Evolutionary conservation across 64 coral and sea anemone species (phyloP), one percentile per base, ranked within the genome.

Genomic region (Pachyseris speciosa): DNA sequence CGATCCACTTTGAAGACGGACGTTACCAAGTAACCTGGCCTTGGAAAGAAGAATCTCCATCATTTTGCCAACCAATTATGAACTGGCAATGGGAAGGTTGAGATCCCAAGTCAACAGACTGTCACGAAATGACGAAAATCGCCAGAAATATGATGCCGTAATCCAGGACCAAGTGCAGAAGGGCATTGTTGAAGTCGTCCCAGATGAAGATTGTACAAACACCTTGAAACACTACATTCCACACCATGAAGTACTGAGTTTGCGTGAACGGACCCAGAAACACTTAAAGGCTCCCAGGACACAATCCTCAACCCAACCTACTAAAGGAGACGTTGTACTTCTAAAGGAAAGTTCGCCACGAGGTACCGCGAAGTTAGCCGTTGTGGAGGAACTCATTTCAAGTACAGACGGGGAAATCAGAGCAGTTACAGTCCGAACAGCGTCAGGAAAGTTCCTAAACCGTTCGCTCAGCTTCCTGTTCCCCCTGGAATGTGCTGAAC

Each of bases 181-280:
- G 84, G 90, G 69, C 1, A 72, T 85, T 8, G 7, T 85, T 5
- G 81, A 92, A 85, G 61, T 29, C 9, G 80, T 77, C 4, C 26
- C 50, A 22, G 39, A 32, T 25, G 67, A 83, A 43, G 48, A 73
- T 30, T 84, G 10, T 2, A 7, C 39, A 75, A 75, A 63, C 25
- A 16, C 57, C 2, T 63, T 75, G 20, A 69, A 93, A 20, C 83
- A 93, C 28, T 93, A 64, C 34, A 86, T 93, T 20, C 91, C 73
- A 79, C 83, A 93, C 32, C 75, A 81, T 34, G 58, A 50, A 8
- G 44, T 71, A 77, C 30, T 93, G 20, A 76, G 59, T 9, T 34
- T 61, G n/a, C 0, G 30, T 73, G 22, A 69, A 74, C 29, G 22
- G 24, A 55, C 67, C 75, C 53, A 90, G 60, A 36, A 90, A 90